A percentile compares a stretch with the other conserved stretches of the same genome.
Conservation (phyloP, 2,113 vertebrate species). For the Leucosticte australis region DNA sequence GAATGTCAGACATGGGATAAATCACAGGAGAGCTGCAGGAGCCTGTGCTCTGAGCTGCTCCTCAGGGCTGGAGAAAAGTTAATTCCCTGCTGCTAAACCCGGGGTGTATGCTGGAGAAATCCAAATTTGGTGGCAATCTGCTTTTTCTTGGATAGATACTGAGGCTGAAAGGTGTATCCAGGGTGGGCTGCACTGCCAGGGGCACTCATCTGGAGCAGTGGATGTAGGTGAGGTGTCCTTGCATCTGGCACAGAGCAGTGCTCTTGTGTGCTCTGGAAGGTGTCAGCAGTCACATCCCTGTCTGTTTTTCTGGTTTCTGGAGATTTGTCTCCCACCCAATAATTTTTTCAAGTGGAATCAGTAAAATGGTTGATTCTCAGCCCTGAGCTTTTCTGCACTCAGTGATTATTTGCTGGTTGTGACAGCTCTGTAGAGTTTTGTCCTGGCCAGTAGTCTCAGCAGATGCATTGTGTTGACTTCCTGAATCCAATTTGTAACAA, state of each 20-base stretch:
- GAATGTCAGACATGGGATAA: background rate
- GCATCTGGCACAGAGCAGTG: background rate
- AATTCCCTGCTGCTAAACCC: background rate
- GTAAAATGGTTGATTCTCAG: background rate
- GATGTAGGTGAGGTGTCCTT: background rate
- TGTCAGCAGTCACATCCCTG: background rate
- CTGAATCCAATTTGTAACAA: slow-evolving; percentile 22
- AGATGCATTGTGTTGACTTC: slow-evolving; percentile 1
- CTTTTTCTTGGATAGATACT: background rate
- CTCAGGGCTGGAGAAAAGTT: background rate
- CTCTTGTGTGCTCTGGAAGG: background rate
- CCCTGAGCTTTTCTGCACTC: background rate
- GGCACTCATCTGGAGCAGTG: background rate
- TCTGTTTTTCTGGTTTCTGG: background rate
- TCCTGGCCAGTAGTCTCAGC: background rate
- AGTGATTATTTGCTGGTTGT: background rate
- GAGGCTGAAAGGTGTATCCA: background rate
- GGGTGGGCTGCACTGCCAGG: background rate
- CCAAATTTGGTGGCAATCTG: background rate
- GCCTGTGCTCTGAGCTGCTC: background rate
- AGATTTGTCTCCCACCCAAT: background rate
- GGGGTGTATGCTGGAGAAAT: background rate
- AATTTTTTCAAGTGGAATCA: background rate
- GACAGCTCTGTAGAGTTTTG: background rate
- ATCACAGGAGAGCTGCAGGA: background rate